A percentile compares a stretch with the other conserved stretches of the same genome.
Conservation (phyloP, 2,888 invertebrate genomes). For the Dicycla oo region DNA sequence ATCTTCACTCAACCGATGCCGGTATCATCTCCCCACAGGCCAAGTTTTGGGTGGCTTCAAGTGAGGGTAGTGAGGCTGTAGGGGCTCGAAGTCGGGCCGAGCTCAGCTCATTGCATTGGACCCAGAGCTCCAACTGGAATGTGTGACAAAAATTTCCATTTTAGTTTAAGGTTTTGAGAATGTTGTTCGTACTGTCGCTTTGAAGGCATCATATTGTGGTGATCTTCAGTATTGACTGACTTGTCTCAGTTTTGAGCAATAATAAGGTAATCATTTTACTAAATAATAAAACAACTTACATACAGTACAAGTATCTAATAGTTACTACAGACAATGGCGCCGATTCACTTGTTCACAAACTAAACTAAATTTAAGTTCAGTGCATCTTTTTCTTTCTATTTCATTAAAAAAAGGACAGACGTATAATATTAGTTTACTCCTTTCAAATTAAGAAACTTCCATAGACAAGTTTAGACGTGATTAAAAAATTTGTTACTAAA, state of each 20-base stretch:
- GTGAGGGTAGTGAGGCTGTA: constrained; percentile 67
- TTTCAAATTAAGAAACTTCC: no score
- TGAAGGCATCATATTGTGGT: constrained; percentile 22
- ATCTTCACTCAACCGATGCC: constrained; percentile 76
- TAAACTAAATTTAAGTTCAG: no score
- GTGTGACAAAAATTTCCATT: not conserved
- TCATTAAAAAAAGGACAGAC: no score
- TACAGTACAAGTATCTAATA: no score
- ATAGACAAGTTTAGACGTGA: no score
- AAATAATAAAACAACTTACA: not conserved
- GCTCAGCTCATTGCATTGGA: constrained; percentile 87
- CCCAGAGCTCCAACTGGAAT: constrained; percentile 88
- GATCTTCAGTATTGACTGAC: constrained; percentile 31
- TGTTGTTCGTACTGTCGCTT: not conserved
- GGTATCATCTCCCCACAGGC: constrained; percentile 82
- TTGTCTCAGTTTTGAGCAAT: constrained; percentile 45
- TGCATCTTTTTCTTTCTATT: no score
- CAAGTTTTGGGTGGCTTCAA: constrained; percentile 71
- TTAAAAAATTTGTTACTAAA: no score
- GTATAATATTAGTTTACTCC: no score
- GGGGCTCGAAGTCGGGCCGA: constrained; percentile 84
- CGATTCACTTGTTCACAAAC: no score
- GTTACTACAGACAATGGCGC: no score
- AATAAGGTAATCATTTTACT: constrained; percentile 29
- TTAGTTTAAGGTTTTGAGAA: not conserved